A percentile compares a stretch with the other conserved stretches of the same genome.
Conservation (phyloP, 2,113 vertebrate genomes). For the Syrrhaptes paradoxus region DNA sequence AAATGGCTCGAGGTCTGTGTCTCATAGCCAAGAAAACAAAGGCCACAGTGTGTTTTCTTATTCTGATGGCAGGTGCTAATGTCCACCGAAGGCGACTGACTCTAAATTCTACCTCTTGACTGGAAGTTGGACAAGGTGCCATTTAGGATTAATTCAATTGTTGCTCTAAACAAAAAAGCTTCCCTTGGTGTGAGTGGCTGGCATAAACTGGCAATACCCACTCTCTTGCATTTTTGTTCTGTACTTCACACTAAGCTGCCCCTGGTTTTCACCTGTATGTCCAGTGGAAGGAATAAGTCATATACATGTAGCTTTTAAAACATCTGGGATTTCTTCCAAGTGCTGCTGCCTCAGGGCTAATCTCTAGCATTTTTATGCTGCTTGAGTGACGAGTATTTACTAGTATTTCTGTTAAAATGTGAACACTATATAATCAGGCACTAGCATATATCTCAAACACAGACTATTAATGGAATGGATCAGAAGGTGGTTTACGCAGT, state of each 20-base stretch:
- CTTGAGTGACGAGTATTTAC: neutral
- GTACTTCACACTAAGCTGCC: neutral
- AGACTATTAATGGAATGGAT: neutral
- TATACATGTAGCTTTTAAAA: neutral
- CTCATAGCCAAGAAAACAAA: neutral
- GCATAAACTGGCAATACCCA: neutral
- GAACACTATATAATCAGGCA: neutral
- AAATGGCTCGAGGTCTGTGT: neutral
- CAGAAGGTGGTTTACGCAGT: neutral
- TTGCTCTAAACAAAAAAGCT: neutral
- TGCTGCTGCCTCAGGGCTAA: neutral
- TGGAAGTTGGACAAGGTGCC: neutral
- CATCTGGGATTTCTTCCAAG: neutral
- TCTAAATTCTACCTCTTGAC: neutral
- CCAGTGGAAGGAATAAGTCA: neutral
- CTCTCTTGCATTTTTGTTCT: neutral
- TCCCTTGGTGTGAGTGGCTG: neutral
- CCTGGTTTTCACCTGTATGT: neutral
- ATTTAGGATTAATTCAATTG: neutral
- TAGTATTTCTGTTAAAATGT: neutral
- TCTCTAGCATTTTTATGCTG: neutral
- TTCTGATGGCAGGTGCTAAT: neutral
- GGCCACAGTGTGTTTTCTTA: neutral
- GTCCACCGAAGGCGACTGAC: neutral
- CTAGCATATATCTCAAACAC: neutral